Base-by-base conservation (phyloP, 1,140 invertebrate genomes). In the Drosophila mauritiana region DNA sequence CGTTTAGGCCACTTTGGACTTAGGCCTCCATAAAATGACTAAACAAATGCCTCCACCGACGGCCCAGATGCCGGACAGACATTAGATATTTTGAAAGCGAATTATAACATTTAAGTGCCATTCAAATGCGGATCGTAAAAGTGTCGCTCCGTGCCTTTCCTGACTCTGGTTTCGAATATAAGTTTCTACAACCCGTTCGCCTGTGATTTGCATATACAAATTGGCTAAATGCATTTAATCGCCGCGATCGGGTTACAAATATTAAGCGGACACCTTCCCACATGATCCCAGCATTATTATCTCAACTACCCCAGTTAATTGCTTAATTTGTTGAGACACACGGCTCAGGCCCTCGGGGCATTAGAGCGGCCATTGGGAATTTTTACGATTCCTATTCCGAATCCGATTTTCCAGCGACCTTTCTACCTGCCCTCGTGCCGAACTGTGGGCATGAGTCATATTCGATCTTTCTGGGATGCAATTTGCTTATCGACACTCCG, bases 301-400 rank as follows among this genome's bases (percentile, higher is more conserved):
- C 82, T 86, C 83, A 88, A 88, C 69, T 88, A 78, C 43, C 62
- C 67, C 67, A 88, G 82, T 88, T 88, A 88, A 88, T 88, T 82
- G 82, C 82, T 86, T 88, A 86, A 88, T 86, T 86, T 88, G 79
- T 82, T 54, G 67, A 22, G 48, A 48, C 70, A 37, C 42, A 37
- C 63, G 7, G 49, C 36, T 20, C 12, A n/a, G 63, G 11, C 51
- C 56, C 49, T 56, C 17, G 31, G 45, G 37, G 73, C 73, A 81
- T 80, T 81, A 77, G 78, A 61, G 27, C 2, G 48, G n/a, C 12
- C 37, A 11, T 25, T 22, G 62, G 27, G 52, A 36, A 53, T 42
- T 42, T 57, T 54, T 57, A 56, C 52, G 48, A 42, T 55, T 46
- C 31, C 12, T 0, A 31, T 31, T 8, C 27, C 27, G 27, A 31